Base-by-base conservation (phyloP, 2,797 vertebrate genomes). In the Ptychadena robeensis region DNA sequence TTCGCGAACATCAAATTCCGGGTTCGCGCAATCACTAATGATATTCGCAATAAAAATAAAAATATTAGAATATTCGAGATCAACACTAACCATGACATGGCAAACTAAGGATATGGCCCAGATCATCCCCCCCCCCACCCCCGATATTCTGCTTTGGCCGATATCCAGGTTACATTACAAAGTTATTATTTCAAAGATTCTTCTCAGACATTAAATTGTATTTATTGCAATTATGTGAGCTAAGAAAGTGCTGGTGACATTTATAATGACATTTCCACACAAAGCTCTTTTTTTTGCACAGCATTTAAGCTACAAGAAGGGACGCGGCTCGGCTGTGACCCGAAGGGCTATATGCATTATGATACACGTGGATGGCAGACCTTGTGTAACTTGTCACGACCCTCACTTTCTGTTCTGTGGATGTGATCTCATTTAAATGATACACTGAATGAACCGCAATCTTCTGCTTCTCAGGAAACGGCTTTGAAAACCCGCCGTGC, bases 181-280 rank as follows among this genome's bases (percentile, higher is more conserved):
- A 25, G n/a, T 32, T 78, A 53, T 14, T n/a, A 53, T 10, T 28
- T 68, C 10, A 79, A 68, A 68, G 31, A 1, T 15, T 68, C 9
- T 57, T 79, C n/a, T 59, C 3, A 69, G 53, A 37, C 32, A 4
- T 48, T 34, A 32, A 11, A 78, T 32, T 34, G 75, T 31, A 30
- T 67, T 67, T 78, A 59, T 37, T 69, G 57, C 65, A 68, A 78
- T 78, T 25, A 22, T 53, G 15, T 27, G 40, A 34, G 32, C n/a
- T 37, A 31, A 69, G 76, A 69, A 30, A 37, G 76, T 53, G 15
- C 44, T 53, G 25, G 30, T 79, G 76, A 79, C 76, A 79, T 79
- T 79, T 79, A 79, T 79, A 37, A 79, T 57, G 76, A 79, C 76
- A 79, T 67, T 69, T 79, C 64, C 25, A 63, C 30, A 32, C n/a